Evolutionary conservation across 1,140 invertebrate species (phyloP), one percentile per base, ranked within the genome.

Genomic region (Megathymus violae): DNA sequence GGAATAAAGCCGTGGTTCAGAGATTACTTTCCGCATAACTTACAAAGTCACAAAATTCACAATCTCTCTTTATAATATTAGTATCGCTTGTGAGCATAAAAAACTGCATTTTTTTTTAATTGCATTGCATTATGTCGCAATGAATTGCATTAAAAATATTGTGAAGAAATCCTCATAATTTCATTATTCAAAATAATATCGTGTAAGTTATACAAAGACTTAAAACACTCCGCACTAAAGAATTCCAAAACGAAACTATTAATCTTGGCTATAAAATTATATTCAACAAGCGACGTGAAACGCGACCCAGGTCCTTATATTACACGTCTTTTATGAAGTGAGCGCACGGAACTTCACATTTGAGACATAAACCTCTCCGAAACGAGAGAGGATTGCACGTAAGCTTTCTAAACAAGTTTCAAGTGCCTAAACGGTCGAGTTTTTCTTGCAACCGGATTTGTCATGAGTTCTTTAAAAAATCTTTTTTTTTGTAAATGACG

Each of bases 361-460:
- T 31, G 1, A 15, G 13, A 31, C 46, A 27, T 48, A 31, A 48
- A 31, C 22, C 46, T 31, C 25, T 31, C 14, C 5, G 14, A 17
- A 22, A 27, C 44, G 22, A 14, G 13, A 48, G n/a, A 47, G 44
- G 46, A 48, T 31, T 48, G 22, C 4, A 47, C 46, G 22, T 47
- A 25, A 25, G 17, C 19, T 16, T 13, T 48, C 22, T 14, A 48
- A 48, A 31, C 22, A 48, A 48, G 11, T 31, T 31, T 25, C n/a
- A 14, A 48, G 46, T 27, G 46, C 46, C 22, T 48, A 27, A 19
- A 25, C 11, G 22, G 22, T 31, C 11, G 22, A 48, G 46, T 31
- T 47, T 47, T 25, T 9, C 4, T 31, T 31, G 9, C 46, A 27
- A 48, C 9, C 46, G 46, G 46, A 48, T 48, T 48, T 31, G 27